Base-by-base conservation (phyloP, 2,888 invertebrate genomes). In the Lasioglossum pauxillum region DNA sequence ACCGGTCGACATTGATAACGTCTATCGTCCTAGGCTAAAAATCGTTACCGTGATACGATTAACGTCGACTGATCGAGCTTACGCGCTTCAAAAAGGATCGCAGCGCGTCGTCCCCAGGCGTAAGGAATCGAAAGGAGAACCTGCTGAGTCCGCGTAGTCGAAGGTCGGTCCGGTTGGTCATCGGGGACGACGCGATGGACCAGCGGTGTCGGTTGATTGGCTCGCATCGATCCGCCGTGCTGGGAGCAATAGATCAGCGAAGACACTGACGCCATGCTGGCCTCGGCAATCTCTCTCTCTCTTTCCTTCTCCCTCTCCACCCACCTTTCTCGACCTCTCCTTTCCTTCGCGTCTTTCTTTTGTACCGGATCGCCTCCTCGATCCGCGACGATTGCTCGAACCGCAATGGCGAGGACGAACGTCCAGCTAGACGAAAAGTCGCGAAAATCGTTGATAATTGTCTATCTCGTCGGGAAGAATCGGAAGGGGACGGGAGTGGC, bases 161-260 rank as follows among this genome's bases (percentile, higher is more conserved):
- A 87, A 85, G 90, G 89, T 85, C 85, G 74, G 77, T 60, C 69
- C 74, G 86, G 86, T 83, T 82, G 90, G 85, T 90, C 88, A 90
- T 87, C 86, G 79, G 82, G 83, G 81, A 80, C 86, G 85, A 86
- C 85, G 85, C 80, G 85, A 78, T 84, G 86, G 85, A 87, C 82
- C 83, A 78, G 83, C 78, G 83, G 78, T 78, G 87, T 79, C 87
- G 81, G 88, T 91, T 90, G 92, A 92, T 92, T 90, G 93, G 90
- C 86, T 87, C 91, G 89, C 87, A 92, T 93, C 92, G 92, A 93
- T 92, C 90, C 87, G 77, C 80, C 80, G 89, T 81, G 89, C 90
- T 84, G 86, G 84, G 88, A 89, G 89, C 92, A 86, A 92, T 92
- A 93, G 91, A 93, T 93, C 93, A 92, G 82, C 81, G 85, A 80